Evolutionary conservation across 2,888 invertebrate genomes (phyloP), one percentile per base, ranked within the genome.

Genomic region (Zaprionus lineosus): DNA sequence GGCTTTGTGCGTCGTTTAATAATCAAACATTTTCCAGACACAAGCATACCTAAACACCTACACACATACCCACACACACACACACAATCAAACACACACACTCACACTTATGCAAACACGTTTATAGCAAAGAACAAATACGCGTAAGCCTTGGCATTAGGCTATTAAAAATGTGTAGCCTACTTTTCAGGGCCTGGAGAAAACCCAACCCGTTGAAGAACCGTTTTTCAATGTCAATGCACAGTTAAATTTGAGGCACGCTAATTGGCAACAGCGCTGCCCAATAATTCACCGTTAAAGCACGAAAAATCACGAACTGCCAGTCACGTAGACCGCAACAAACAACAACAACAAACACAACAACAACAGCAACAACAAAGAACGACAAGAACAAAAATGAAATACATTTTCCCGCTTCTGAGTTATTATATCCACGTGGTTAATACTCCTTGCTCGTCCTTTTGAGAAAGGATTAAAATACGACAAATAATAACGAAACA

Each of bases 161-260:
- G 28, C 39, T 31, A 55, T 60, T 46, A 11, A 15, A 51, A 36
- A 59, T 51, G 8, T 51, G 46, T 55, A 39, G 57, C 50, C 47
- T 46, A 43, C 46, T 46, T 37, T 43, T 29, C 16, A 44, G 40
- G 29, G 41, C 47, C 15, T n/a, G n/a, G n/a, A n/a, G n/a, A 19
- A 34, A 19, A 26, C 26, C 26, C 2, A 12, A 44, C 41, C 26
- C 47, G 47, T 36, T 21, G 28, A 50, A n/a, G n/a, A 66, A 66
- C 67, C 53, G 48, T 63, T 70, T 64, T 69, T 68, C 64, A 69
- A 68, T 68, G 68, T 56, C 69, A 69, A 69, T 68, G 68, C 46
- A 56, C 33, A 62, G 66, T 50, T 60, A 31, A 55, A 61, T 28
- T 51, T 29, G 29, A 34, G 51, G 41, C 68, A 55, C 64, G 53